Evolutionary conservation across 2,888 invertebrate genomes (phyloP), one percentile per base, ranked within the genome.

Genomic region (Dynastes hyllus): DNA sequence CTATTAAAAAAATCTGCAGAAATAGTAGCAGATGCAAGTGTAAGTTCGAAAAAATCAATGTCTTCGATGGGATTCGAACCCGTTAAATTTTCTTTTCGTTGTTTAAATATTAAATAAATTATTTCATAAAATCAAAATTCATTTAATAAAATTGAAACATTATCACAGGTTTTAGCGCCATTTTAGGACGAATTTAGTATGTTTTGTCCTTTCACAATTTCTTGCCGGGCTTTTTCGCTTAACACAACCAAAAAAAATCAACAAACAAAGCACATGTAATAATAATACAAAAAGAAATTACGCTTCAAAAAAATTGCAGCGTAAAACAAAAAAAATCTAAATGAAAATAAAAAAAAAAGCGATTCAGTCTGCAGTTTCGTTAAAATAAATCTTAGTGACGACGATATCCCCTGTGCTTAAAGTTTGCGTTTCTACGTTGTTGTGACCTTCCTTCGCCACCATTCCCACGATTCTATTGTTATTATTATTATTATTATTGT

Each of bases 381-480:
- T 87, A 83, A 89, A 89, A 84, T 85, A 93, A 85, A 97, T 95
- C 89, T 95, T 94, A 65, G 96, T 97, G 85, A 97, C 96, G 77
- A 97, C 97, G 86, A 97, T 95, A 88, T 97, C 97, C 71, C 97
- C 97, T 22, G 97, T 97, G 87, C 96, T 96, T 67, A 96, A 91
- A 1, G 97, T 97, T 89, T 97, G 97, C 79, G 95, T 94, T 50
- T 93, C 93, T 80, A 93, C 91, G 84, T 93, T 92, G 13, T 81
- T 87, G 88, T 88, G 90, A 89, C 87, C 90, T 79, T 85, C 87
- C 88, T 90, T 91, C 86, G 89, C 89, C 86, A 88, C 89, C 89
- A 87, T 51, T 29, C 22, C 61, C 8, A 37, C 37, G 37, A 2
- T 40, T 6, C 27, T 29, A 50, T 69, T 22, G 11, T 29, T 27